These are phyloP conservation scores for Rhagonycha lutea DNA, from an alignment of 2,888 invertebrate genomes.

Conservation along the genomic window DNA sequence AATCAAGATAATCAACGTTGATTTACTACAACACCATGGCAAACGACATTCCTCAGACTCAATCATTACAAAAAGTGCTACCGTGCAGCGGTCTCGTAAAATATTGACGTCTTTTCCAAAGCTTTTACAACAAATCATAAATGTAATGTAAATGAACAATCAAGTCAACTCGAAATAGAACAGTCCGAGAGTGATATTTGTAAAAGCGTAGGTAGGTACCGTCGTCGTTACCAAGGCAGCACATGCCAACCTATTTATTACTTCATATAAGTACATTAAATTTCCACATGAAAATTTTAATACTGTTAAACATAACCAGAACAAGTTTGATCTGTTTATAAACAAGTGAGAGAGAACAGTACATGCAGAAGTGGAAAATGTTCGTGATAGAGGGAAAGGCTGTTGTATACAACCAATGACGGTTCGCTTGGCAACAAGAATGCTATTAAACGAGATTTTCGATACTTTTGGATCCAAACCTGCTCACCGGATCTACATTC, in stretches of 20 bases:
- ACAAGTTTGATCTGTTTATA: conserved; percentile 30
- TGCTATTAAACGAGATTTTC: conserved; percentile 43
- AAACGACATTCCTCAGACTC: conserved; percentile 42
- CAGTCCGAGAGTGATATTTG: conserved; percentile 22
- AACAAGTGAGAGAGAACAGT: conserved; percentile 18
- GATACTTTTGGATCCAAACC: conserved; percentile 48
- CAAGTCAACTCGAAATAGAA: conserved; percentile 41
- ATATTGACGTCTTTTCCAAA: conserved; percentile 20
- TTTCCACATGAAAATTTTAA: conserved; percentile 8
- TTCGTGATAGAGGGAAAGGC: conserved; percentile 19
- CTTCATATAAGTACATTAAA: neutral
- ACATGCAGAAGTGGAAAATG: conserved; percentile 16
- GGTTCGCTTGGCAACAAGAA: conserved; percentile 48
- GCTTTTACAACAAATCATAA: conserved; percentile 25
- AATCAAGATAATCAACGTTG: conserved; percentile 22
- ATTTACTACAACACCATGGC: conserved; percentile 38
- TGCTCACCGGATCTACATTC: conserved; percentile 44
- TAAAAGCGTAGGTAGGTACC: conserved; percentile 6
- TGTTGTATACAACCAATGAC: conserved; percentile 39
- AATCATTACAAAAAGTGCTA: conserved; percentile 43
- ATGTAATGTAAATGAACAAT: conserved; percentile 24
- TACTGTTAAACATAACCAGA: conserved; percentile 16
- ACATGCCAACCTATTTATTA: conserved; percentile 13
- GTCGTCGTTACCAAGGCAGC: neutral
- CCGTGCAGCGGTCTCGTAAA: conserved; percentile 36